Evolutionary conservation across 2,113 vertebrate genomes (phyloP).

Genomic region (Prochilodus magdalenae): DNA sequence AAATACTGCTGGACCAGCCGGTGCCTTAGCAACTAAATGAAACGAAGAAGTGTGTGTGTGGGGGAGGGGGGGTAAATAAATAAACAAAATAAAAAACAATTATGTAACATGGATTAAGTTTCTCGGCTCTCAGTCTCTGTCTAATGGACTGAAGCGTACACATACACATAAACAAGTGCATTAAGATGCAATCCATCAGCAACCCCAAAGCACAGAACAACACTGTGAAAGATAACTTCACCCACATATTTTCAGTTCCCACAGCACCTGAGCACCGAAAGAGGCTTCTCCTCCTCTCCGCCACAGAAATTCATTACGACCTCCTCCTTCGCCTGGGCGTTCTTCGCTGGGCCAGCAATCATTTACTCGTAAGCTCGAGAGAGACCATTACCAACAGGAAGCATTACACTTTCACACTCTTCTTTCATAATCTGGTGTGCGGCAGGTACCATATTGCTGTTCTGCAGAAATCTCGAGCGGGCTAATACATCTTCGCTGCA

Average conservation of each 20-base stretch:
- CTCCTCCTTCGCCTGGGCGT: constrained; percentile 3
- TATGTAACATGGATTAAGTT: constrained; percentile 10
- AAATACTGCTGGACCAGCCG: background rate
- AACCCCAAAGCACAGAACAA: constrained; percentile 8
- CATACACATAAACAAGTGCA: background rate
- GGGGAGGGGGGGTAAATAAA: too few species aligned
- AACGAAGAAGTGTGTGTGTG: constrained; percentile 10
- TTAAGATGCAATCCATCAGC: constrained; percentile 13
- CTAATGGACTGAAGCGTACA: constrained; percentile 12
- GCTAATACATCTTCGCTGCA: background rate
- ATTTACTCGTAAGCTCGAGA: constrained; percentile 10
- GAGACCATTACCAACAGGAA: constrained; percentile 18
- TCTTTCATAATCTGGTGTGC: constrained; percentile 12
- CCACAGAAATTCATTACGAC: constrained; percentile 31
- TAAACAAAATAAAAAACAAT: background rate
- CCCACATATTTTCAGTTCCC: constrained; percentile 18
- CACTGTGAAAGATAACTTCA: constrained; percentile 18
- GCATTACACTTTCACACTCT: constrained; percentile 30
- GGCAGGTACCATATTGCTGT: background rate
- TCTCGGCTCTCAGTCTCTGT: background rate
- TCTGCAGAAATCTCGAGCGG: background rate
- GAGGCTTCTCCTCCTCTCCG: constrained; percentile 22
- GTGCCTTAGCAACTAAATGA: constrained; percentile 19
- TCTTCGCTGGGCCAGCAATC: constrained; percentile 31
- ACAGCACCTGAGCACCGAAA: background rate